Evolutionary conservation across 2,797 vertebrate species (phyloP).

Genomic region (Aulostomus chinensis): DNA sequence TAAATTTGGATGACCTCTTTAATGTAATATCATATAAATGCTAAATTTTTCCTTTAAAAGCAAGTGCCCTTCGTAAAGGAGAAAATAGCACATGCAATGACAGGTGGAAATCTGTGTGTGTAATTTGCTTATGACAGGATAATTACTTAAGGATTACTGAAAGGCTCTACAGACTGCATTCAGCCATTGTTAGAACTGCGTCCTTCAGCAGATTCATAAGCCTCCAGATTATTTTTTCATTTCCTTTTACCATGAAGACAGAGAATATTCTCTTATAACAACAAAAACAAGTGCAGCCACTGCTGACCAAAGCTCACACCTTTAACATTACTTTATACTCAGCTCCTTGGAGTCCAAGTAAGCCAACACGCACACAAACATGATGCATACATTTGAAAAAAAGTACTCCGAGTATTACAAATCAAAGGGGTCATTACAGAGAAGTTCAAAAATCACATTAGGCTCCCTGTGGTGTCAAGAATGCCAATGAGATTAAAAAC

Average conservation of each 20-base stretch:
- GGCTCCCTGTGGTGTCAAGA: conserved; percentile 82
- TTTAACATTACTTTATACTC: conserved; percentile 18
- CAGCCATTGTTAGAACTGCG: conserved; percentile 25
- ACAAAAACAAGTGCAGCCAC: conserved; percentile 10
- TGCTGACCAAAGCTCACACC: conserved; percentile 8
- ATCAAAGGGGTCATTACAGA: conserved; percentile 78
- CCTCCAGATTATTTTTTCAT: conserved; percentile 1
- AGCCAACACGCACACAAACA: conserved; percentile 3
- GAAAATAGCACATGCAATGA: conserved; percentile 36
- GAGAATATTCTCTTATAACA: background rate
- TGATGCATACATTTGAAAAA: conserved; percentile 21
- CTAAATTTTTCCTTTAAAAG: conserved; percentile 22
- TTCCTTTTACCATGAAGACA: background rate
- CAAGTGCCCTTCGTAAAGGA: conserved; percentile 28
- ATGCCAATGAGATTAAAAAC: conserved; percentile 88
- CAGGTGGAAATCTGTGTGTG: conserved; percentile 56
- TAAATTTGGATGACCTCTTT: conserved; percentile 64
- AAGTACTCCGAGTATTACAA: background rate
- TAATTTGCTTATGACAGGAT: conserved; percentile 55
- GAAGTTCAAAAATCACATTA: conserved; percentile 81
- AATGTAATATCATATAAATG: conserved; percentile 28
- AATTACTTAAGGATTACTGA: conserved; percentile 55
- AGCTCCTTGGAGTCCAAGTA: conserved; percentile 6
- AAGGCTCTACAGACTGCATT: conserved; percentile 23
- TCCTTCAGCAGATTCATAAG: conserved; percentile 26